phyloP scores from a whole-genome alignment of 2,113 vertebrate species.

The Proteles cristata region DNA sequence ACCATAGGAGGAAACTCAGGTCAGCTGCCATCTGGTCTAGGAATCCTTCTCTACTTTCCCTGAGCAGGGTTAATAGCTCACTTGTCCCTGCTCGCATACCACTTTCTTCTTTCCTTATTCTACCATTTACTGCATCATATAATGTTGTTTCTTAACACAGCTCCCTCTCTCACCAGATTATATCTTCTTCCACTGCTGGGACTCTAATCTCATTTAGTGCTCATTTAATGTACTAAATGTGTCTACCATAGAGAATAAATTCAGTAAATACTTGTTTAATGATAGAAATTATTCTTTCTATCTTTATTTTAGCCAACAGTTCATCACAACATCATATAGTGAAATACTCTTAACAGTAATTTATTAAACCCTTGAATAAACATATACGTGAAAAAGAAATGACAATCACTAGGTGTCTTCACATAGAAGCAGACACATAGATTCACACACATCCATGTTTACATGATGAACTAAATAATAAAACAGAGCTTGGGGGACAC shows the following conservation, averaged over 20 bases:
- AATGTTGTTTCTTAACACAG: neutral
- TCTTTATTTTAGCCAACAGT: neutral
- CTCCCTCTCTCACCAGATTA: neutral
- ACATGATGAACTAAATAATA: neutral
- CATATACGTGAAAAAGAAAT: neutral
- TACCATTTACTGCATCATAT: neutral
- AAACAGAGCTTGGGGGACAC: neutral
- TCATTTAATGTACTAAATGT: neutral
- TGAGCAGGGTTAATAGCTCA: neutral
- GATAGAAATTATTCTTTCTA: neutral
- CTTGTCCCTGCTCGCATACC: neutral
- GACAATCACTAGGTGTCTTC: neutral
- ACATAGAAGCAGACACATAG: neutral
- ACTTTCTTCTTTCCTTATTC: neutral
- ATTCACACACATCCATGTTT: accelerated
- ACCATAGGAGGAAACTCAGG: neutral
- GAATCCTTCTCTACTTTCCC: neutral
- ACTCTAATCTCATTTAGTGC: neutral
- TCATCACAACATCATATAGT: neutral
- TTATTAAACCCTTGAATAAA: neutral
- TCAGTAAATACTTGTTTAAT: neutral
- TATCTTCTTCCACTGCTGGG: neutral
- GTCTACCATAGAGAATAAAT: neutral
- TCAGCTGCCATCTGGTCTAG: neutral
- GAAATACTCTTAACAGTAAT: neutral